A percentile compares a stretch with the other conserved stretches of the same genome.
phyloP scores from a whole-genome alignment of 2,797 vertebrate genomes.

The Hydrolagus colliei region DNA sequence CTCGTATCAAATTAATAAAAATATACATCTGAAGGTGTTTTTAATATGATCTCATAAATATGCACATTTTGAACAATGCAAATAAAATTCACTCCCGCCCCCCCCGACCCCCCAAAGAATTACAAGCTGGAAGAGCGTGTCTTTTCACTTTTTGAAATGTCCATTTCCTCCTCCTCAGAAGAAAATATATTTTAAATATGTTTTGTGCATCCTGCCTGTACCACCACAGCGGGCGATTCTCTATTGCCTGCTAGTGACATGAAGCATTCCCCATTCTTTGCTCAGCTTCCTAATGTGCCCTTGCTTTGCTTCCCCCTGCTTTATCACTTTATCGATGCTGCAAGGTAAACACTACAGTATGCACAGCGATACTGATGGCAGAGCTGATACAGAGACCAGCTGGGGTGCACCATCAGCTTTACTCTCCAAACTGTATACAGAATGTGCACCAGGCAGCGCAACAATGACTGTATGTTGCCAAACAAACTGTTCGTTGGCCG shows the following conservation, averaged over 20 bases:
- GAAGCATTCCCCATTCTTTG: background rate
- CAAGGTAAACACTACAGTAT: background rate
- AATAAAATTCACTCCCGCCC: background rate
- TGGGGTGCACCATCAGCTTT: too few relatives aligned
- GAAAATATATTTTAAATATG: background rate
- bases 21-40: background rate
- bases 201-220: background rate
- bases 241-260: background rate
- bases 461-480: background rate
- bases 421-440: background rate
- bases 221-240: too few relatives aligned
- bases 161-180: background rate
- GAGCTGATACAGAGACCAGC: background rate
- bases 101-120: background rate
- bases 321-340: background rate
- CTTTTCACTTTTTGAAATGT: background rate
- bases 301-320: background rate
- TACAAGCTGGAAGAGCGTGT: background rate
- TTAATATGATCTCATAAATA: background rate
- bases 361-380: background rate
- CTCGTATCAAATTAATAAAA: background rate
- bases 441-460: background rate
- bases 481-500: background rate
- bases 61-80: background rate
- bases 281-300: background rate